These are phyloP conservation scores for Parotocinclus haroldoi DNA, from an alignment of 2,797 vertebrate species.

Conservation along the genomic window DNA sequence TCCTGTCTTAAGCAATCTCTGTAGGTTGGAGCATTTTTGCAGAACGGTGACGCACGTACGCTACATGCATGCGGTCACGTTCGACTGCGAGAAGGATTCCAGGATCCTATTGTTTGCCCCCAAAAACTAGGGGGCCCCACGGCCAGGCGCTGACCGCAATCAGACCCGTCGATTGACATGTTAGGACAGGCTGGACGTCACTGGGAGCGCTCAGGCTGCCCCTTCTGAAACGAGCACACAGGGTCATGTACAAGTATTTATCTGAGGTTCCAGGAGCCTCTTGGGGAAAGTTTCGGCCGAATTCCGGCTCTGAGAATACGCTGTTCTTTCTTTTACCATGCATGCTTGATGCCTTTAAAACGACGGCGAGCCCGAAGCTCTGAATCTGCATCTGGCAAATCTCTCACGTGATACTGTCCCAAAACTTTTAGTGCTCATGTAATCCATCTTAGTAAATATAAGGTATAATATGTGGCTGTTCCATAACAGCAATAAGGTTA, in stretches of 20 bases:
- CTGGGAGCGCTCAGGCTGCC: slow-evolving; percentile 41
- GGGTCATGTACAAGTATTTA: slow-evolving; percentile 57
- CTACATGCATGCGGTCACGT: slow-evolving; percentile 7
- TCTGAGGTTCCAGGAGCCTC: slow-evolving; percentile 48
- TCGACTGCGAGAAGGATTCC: slow-evolving; percentile 3
- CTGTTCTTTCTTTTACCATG: slow-evolving; percentile 38
- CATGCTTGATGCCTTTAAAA: slow-evolving; percentile 6
- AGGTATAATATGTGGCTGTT: too few species aligned
- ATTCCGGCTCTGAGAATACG: slow-evolving; percentile 46
- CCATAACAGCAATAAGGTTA: too few species aligned
- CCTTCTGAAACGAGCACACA: slow-evolving; percentile 46
- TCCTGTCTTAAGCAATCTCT: too few species aligned
- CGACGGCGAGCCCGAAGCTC: neutral
- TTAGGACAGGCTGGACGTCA: slow-evolving; percentile 43
- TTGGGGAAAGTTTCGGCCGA: slow-evolving; percentile 45
- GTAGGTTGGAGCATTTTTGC: too few species aligned
- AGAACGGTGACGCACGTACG: too few species aligned
- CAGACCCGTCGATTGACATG: slow-evolving; percentile 30
- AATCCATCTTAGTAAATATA: too few species aligned
- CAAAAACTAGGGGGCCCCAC: slow-evolving; percentile 20
- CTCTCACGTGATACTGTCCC: too few species aligned
- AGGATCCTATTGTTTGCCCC: slow-evolving; percentile 1
- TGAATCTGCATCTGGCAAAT: too few species aligned
- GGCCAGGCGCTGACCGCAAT: slow-evolving; percentile 26
- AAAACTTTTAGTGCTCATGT: too few species aligned